Conservation (phyloP, 2,888 invertebrate species). For the Lasioglossum morio region DNA sequence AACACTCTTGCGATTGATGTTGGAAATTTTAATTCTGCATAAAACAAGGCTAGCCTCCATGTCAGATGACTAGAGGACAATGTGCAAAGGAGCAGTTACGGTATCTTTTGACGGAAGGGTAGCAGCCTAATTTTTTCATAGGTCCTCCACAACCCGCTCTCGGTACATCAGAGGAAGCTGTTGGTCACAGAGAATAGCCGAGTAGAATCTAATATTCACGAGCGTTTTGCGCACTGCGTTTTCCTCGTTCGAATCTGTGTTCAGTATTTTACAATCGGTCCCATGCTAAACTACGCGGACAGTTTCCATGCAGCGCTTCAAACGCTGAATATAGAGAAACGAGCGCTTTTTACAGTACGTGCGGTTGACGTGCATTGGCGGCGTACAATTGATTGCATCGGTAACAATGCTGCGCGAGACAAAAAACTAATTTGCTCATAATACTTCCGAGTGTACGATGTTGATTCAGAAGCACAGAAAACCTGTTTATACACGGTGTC, state of each 20-base stretch:
- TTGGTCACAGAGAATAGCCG: conserved; percentile 3
- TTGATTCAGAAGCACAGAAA: neutral
- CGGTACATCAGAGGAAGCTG: neutral
- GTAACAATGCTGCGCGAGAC: neutral
- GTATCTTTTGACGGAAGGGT: neutral
- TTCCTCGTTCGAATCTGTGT: neutral
- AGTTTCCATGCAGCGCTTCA: neutral
- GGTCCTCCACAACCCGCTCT: neutral
- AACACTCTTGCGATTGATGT: neutral
- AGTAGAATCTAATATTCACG: neutral
- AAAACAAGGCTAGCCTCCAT: neutral
- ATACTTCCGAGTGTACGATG: neutral
- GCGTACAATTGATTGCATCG: neutral
- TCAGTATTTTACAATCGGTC: neutral
- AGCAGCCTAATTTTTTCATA: neutral
- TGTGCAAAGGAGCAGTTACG: neutral
- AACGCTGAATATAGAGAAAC: neutral
- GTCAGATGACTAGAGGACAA: neutral
- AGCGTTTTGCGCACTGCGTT: neutral
- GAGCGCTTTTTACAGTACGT: neutral
- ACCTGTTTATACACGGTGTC: no score
- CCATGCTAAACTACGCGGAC: neutral
- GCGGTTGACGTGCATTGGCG: neutral
- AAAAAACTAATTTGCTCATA: neutral
- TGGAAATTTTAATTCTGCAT: neutral